phyloP scores from a whole-genome alignment of 2,113 vertebrate genomes.

The Osmerus eperlanus region DNA sequence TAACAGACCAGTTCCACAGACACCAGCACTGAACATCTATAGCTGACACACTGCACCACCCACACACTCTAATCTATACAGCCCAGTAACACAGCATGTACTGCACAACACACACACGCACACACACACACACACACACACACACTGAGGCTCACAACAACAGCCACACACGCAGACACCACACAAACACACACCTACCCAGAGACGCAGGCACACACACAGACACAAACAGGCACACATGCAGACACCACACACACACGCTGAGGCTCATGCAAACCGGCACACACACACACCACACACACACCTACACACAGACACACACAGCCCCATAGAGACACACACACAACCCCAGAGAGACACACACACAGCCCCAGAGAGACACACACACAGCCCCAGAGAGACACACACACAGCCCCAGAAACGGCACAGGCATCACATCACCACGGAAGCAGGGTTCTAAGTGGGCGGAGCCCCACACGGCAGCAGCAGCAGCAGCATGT shows the following conservation, averaged over 20 bases:
- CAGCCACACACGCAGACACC: not conserved
- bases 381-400: slow-evolving; percentile 40
- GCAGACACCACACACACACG: slow-evolving; percentile 15
- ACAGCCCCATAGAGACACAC: slow-evolving; percentile 20
- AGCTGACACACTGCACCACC: too few species aligned
- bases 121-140: not conserved
- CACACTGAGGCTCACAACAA: not conserved
- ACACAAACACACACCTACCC: slow-evolving; percentile 4
- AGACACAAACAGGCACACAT: not conserved
- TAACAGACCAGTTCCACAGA: too few species aligned
- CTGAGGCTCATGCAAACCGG: not conserved
- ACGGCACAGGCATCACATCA: slow-evolving; percentile 56
- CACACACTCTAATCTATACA: too few species aligned
- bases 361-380: not conserved
- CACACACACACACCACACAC: not conserved
- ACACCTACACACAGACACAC: slow-evolving; percentile 42
- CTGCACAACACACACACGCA: not conserved
- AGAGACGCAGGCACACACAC: not conserved
- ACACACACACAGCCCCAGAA: slow-evolving; percentile 17
- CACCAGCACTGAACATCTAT: too few species aligned
- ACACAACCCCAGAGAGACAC: slow-evolving; percentile 2
- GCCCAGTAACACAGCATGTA: too few species aligned
- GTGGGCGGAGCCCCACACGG: too few species aligned
- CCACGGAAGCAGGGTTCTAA: slow-evolving; percentile 41
- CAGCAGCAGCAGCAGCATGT: not conserved